Conservation (phyloP, 2,888 invertebrate species). For the Chesias legatella region DNA sequence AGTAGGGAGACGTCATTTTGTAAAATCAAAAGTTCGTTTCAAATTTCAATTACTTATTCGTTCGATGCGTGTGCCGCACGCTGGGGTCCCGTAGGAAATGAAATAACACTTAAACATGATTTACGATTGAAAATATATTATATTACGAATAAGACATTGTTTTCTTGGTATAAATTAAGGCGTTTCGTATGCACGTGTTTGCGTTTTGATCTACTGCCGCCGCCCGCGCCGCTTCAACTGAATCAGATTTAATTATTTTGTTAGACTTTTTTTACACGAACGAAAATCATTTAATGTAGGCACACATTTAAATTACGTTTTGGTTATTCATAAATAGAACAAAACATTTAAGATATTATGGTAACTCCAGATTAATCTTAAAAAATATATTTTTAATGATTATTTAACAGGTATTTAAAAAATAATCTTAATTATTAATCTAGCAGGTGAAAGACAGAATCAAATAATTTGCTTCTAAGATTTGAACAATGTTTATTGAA, state of each 20-base stretch:
- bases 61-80: constrained; percentile 73
- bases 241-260: constrained; percentile 31
- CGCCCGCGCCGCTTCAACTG: constrained; percentile 25
- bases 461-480: not conserved
- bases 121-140: constrained; percentile 73
- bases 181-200: constrained; percentile 56
- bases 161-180: constrained; percentile 66
- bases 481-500: not conserved
- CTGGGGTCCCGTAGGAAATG: constrained; percentile 70
- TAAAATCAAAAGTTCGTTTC: constrained; percentile 78
- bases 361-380: too few species aligned
- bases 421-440: too few species aligned
- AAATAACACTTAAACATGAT: constrained; percentile 79
- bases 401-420: too few species aligned
- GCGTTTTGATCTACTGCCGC: constrained; percentile 44
- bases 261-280: constrained; percentile 8
- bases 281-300: not conserved
- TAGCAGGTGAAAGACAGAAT: too few species aligned
- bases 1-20: constrained; percentile 64
- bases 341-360: too few species aligned
- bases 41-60: constrained; percentile 79
- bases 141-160: constrained; percentile 73
- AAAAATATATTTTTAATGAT: too few species aligned
- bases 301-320: not conserved
- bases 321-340: too few species aligned